These are phyloP conservation scores for Hestina assimilis DNA, from an alignment of 1,140 invertebrate genomes.

Conservation along the genomic window DNA sequence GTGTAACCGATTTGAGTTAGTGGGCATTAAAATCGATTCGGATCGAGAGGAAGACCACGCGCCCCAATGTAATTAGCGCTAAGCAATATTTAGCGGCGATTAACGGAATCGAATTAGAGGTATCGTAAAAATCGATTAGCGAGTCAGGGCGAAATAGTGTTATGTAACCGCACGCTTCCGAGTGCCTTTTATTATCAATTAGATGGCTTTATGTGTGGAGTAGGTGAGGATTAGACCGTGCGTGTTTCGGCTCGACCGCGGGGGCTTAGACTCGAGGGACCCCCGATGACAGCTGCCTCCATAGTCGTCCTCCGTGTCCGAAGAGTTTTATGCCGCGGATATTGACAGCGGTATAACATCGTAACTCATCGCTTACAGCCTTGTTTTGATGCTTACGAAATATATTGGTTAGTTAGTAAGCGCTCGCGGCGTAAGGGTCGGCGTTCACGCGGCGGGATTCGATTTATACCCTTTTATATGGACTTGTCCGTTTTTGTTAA, in stretches of 20 bases:
- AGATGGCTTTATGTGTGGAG: slow-evolving; percentile 71
- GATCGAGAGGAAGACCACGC: slow-evolving; percentile 26
- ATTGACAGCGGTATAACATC: slow-evolving; percentile 63
- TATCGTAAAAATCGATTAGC: slow-evolving; percentile 72
- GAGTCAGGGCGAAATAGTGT: slow-evolving; percentile 35
- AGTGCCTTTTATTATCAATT: slow-evolving; percentile 75
- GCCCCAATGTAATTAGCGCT: slow-evolving; percentile 47
- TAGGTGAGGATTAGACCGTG: slow-evolving; percentile 67
- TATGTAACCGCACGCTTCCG: slow-evolving; percentile 68
- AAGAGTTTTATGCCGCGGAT: slow-evolving; percentile 63
- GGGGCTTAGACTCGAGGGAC: slow-evolving; percentile 67
- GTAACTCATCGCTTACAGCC: slow-evolving; percentile 49
- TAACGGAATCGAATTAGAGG: slow-evolving; percentile 35
- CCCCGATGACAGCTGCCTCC: slow-evolving; percentile 70
- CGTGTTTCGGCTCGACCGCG: slow-evolving; percentile 51
- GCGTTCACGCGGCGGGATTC: slow-evolving; percentile 52
- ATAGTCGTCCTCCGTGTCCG: slow-evolving; percentile 63
- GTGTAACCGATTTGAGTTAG: slow-evolving; percentile 23
- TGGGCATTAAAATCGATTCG: slow-evolving; percentile 30
- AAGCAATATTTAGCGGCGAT: slow-evolving; percentile 56
- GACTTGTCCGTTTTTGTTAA: slow-evolving; percentile 72
- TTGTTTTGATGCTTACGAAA: slow-evolving; percentile 56
- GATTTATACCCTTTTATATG: slow-evolving; percentile 69
- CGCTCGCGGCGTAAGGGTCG: slow-evolving; percentile 24
- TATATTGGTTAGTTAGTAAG: slow-evolving; percentile 38